Evolutionary conservation across 2,113 vertebrate genomes (phyloP).

Genomic region (Catharus minimus): DNA sequence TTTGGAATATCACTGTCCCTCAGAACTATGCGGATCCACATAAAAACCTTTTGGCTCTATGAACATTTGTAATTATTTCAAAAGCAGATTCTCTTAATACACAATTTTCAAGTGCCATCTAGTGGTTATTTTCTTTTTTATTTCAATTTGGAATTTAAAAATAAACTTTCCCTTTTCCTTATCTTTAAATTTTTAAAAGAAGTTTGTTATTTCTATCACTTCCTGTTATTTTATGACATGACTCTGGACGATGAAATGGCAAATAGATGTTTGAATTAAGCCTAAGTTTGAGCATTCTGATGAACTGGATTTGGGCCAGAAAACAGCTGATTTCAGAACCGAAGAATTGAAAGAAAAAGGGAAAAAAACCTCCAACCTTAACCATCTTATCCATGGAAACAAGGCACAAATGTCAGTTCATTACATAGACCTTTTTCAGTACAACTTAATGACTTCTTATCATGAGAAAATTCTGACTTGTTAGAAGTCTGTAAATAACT

Average conservation of each 20-base stretch:
- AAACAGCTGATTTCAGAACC: background rate
- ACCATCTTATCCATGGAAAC: background rate
- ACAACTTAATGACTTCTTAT: background rate
- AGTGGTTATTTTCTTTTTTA: conserved; percentile 63
- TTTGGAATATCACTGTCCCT: background rate
- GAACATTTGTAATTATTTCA: background rate
- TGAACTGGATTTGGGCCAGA: background rate
- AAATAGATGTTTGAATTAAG: background rate
- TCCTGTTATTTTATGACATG: background rate
- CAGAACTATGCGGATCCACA: background rate
- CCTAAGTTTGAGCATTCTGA: background rate
- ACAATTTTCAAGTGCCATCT: conserved; percentile 72
- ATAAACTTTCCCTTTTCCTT: background rate
- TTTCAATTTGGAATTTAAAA: background rate
- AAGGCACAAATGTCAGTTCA: background rate
- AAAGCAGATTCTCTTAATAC: background rate
- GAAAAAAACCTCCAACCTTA: accelerated
- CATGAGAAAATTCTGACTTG: background rate
- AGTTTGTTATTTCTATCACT: background rate
- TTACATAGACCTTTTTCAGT: background rate
- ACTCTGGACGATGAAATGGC: background rate
- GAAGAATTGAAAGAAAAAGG: background rate
- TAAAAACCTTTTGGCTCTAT: background rate
- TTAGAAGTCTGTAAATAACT: background rate
- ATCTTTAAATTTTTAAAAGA: accelerated